Base-by-base conservation (phyloP, 2,888 invertebrate genomes). In the Chymomyza amoena region DNA sequence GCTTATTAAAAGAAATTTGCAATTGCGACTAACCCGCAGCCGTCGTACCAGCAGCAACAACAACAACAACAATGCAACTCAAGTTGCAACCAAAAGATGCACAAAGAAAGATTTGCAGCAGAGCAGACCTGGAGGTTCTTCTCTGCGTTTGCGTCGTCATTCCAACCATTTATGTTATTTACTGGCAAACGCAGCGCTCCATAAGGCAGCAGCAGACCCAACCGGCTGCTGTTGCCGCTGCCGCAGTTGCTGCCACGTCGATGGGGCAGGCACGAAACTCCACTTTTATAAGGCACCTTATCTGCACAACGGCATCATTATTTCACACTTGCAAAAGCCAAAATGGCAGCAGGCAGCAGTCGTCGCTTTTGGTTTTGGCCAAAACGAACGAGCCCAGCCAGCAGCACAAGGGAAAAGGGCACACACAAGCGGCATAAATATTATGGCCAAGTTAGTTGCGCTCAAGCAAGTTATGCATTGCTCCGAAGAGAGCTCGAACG, bases 251-350 rank as follows among this genome's bases (percentile, higher is more conserved):
- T 20, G n/a, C 59, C n/a, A 57, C 36, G 25, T 6, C 83, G 79
- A 80, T 83, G 81, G 79, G 79, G 83, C 79, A 73, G 77, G 80
- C 80, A 80, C 75, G 81, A 82, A 81, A 75, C 75, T 76, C 76
- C 79, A 80, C 79, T 77, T 83, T 80, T 70, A 73, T 77, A 78
- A 76, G 73, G 72, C 80, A 82, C 81, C 88, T 90, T 90, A 90
- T 90, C 90, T 88, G 84, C 83, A 83, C 84, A 81, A 88, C 89
- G 89, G 90, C 90, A 90, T 90, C 90, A 90, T 88, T 90, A 90
- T 84, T 90, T 90, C 90, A 90, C 90, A 90, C 90, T 87, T 87
- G 79, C 82, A 77, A 75, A 71, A 66, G 36, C 68, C 13, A 50
- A 51, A 54, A 59, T 36, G 54, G 64, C 57, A 20, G 32, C 81